Conservation (phyloP, 2,113 vertebrate species). For the Plecotus auritus region DNA sequence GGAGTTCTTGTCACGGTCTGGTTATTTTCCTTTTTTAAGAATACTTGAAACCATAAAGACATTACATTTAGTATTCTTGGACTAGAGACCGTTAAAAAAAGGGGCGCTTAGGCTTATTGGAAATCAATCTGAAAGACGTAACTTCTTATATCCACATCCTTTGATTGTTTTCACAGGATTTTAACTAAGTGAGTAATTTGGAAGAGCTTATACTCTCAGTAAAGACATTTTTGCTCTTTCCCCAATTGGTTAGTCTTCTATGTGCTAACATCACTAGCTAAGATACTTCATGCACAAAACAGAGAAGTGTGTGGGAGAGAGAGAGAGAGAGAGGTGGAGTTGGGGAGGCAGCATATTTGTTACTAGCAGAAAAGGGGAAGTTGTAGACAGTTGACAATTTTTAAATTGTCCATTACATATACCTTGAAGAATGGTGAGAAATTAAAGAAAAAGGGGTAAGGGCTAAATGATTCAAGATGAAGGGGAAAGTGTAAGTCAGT, state of each 20-base stretch:
- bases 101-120: background rate
- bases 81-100: background rate
- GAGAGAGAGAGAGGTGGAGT: background rate
- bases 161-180: slow-evolving; percentile 10
- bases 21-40: background rate
- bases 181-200: background rate
- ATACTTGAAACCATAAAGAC: background rate
- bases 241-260: background rate
- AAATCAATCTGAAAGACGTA: background rate
- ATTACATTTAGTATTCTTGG: background rate
- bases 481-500: background rate
- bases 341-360: background rate
- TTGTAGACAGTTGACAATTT: background rate
- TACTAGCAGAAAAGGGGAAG: background rate
- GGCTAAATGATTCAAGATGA: background rate
- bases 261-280: background rate
- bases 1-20: background rate
- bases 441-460: background rate
- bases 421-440: background rate
- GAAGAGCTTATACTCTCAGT: slow-evolving; percentile 16
- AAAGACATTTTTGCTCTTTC: slow-evolving; percentile 29
- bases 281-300: background rate
- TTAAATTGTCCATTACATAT: background rate
- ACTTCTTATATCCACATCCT: background rate
- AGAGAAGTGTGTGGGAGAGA: background rate